Percentiles rank a stretch among this genome's conserved stretches.
These are phyloP conservation scores for Poeciliopsis turneri DNA, from an alignment of 2,797 vertebrate species.

Conservation along the genomic window DNA sequence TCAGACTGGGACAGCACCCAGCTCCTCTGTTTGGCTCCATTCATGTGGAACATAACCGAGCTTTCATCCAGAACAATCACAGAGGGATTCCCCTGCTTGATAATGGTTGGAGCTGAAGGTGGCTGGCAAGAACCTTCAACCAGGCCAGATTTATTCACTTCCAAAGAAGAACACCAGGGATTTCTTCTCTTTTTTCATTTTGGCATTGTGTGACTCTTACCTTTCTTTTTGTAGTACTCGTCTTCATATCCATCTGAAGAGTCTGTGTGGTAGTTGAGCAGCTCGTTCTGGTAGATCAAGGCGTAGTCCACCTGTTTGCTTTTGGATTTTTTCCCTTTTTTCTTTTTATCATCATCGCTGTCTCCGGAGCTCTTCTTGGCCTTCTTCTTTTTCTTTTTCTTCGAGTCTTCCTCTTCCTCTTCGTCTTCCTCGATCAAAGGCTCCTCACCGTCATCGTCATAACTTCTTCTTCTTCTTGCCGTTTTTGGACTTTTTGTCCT, in stretches of 20 bases:
- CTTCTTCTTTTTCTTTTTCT: conserved; percentile 83
- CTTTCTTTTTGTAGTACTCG: conserved; percentile 95
- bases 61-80: conserved; percentile 71
- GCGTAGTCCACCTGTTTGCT: conserved; percentile 86
- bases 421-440: conserved; percentile 77
- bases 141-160: conserved; percentile 12
- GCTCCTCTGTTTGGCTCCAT: conserved; percentile 67
- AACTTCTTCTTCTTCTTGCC: conserved; percentile 83
- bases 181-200: not conserved
- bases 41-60: conserved; percentile 76
- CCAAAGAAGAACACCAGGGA: not conserved
- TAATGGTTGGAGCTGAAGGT: conserved; percentile 18
- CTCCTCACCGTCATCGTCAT: conserved; percentile 68
- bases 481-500: conserved; percentile 80
- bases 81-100: conserved; percentile 48
- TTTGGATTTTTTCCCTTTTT: conserved; percentile 83
- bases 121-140: conserved; percentile 6
- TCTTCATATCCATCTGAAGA: conserved; percentile 89
- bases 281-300: conserved; percentile 87
- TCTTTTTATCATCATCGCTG: conserved; percentile 81
- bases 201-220: conserved; percentile 67
- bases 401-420: conserved; percentile 77
- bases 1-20: conserved; percentile 65
- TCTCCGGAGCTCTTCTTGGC: conserved; percentile 74
- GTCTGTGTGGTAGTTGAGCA: conserved; percentile 87